Conservation (phyloP, 37 sponge, comb jelly and placozoan species). For the Chondrosia reniformis region DNA sequence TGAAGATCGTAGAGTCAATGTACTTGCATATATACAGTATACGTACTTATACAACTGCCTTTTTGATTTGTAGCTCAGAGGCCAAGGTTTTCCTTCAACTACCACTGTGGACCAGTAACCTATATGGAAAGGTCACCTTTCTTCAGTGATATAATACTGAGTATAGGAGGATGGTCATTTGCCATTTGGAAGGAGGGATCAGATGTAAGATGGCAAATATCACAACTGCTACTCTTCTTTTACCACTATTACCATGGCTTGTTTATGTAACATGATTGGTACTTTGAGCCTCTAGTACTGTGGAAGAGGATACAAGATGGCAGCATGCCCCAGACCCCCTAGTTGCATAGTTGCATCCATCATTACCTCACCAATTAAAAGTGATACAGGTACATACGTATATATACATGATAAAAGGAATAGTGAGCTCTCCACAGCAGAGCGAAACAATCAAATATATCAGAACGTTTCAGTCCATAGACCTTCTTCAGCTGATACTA, state of each 20-base stretch:
- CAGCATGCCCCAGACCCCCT: neutral
- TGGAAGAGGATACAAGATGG: neutral
- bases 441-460: too few relatives aligned
- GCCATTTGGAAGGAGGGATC: constrained; percentile 90
- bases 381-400: too few relatives aligned
- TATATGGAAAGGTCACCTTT: constrained; percentile 90
- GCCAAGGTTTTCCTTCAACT: constrained; percentile 48
- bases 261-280: constrained; percentile 1
- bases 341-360: too few relatives aligned
- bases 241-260: neutral
- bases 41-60: neutral
- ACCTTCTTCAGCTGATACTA: too few relatives aligned
- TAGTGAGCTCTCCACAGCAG: too few relatives aligned
- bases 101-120: constrained; percentile 69
- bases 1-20: too few relatives aligned
- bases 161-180: constrained; percentile 90
- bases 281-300: constrained; percentile 15
- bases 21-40: too few relatives aligned
- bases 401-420: too few relatives aligned
- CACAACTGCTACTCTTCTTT: neutral
- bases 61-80: constrained; percentile 27
- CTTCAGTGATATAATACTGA: constrained; percentile 87
- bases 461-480: too few relatives aligned
- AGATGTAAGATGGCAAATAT: constrained; percentile 29
- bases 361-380: too few relatives aligned